Evolutionary conservation across 2,888 invertebrate species (phyloP).

Genomic region (Malacosoma neustria): DNA sequence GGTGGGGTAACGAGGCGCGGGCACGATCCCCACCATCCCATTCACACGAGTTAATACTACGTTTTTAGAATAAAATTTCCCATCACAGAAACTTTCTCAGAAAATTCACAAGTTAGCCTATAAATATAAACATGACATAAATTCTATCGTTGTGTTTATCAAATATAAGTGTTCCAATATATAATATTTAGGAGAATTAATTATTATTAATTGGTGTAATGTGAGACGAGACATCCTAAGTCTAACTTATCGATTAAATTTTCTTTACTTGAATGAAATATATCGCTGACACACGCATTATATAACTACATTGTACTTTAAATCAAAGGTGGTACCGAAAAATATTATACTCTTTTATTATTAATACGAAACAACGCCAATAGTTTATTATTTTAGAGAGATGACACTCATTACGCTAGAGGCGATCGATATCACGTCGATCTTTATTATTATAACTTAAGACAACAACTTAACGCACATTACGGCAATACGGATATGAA

Average conservation of each 20-base stretch:
- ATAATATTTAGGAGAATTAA: slow-evolving; percentile 42
- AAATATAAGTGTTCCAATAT: slow-evolving; percentile 55
- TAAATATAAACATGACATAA: slow-evolving; percentile 65
- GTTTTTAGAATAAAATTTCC: slow-evolving; percentile 68
- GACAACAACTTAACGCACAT: slow-evolving; percentile 56
- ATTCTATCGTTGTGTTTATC: slow-evolving; percentile 56
- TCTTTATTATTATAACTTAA: slow-evolving; percentile 58
- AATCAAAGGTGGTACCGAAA: slow-evolving; percentile 72
- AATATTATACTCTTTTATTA: slow-evolving; percentile 63
- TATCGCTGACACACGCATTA: slow-evolving; percentile 59
- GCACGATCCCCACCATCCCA: slow-evolving; percentile 24
- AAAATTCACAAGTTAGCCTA: slow-evolving; percentile 60
- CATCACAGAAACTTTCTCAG: slow-evolving; percentile 72
- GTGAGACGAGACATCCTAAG: slow-evolving; percentile 64
- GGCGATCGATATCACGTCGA: slow-evolving; percentile 43
- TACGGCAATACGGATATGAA: slow-evolving; percentile 59
- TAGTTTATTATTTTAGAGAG: slow-evolving; percentile 53
- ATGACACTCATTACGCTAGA: slow-evolving; percentile 58
- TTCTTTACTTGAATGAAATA: slow-evolving; percentile 58
- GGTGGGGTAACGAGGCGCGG: slow-evolving; percentile 25
- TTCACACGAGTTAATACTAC: slow-evolving; percentile 65
- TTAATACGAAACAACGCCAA: slow-evolving; percentile 55
- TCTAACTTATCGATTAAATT: slow-evolving; percentile 57
- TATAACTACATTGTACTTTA: slow-evolving; percentile 71
- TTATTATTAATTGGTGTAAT: slow-evolving; percentile 52